Base-by-base conservation (phyloP, 2,888 invertebrate genomes). In the Drosophila fungiperda region DNA sequence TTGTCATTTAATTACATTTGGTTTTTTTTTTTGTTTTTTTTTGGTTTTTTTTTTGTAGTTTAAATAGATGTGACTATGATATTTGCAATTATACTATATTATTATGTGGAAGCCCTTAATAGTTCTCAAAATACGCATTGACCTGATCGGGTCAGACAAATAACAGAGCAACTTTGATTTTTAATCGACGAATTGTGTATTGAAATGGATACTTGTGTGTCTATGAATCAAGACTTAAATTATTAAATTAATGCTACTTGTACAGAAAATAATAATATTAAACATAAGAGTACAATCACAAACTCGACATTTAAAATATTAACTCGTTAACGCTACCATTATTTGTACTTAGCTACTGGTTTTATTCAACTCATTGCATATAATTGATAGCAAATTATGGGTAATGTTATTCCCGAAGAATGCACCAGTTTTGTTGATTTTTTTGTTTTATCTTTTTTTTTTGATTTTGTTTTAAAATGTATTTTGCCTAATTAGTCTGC, bases 321-420 rank as follows among this genome's bases (percentile, higher is more conserved):
- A 74, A 74, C 65, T 63, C 40, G 66, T 65, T 57, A 76, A 70
- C 65, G 48, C 76, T 76, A 76, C 68, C 65, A 70, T 55, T 69
- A 66, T 59, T 67, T 54, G 36, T 50, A 64, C 58, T 62, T 69
- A 15, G 45, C 66, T 74, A 75, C 65, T 75, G 17, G 48, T 54
- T 49, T 55, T 52, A 60, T 60, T 64, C 32, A 68, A 72, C 73
- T 73, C 42, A 60, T 64, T 57, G 64, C 48, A 59, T 59, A 59
- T 45, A 73, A 60, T 57, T 61, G 26, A 35, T 45, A 55, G 35
- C 59, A 61, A 62, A 58, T 38, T 52, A 59, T 59, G 35, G 50
- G 50, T 65, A 26, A 33, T 45, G 60, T 74, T 73, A 26, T 64
- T 58, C 64, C 68, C 75, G 49, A 69, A 66, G 40, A 65, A 54